Evolutionary conservation across 2,113 vertebrate species (phyloP).

Genomic region (Onychorhynchus coronatus): DNA sequence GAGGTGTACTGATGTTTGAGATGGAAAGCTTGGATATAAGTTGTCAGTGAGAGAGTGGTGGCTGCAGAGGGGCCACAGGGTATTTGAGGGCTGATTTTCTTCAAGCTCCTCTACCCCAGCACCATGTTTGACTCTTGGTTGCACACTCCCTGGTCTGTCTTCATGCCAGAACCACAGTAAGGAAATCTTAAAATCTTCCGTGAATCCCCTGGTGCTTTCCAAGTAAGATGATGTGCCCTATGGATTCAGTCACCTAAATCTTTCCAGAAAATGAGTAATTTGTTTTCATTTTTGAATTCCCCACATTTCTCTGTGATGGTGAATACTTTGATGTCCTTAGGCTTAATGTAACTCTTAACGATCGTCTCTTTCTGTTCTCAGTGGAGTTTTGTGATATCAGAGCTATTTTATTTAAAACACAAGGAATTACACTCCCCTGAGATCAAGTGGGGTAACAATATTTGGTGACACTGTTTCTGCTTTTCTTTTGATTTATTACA

Average conservation of each 20-base stretch:
- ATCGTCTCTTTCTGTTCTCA: neutral
- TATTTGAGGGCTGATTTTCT: neutral
- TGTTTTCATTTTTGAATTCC: neutral
- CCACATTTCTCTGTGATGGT: neutral
- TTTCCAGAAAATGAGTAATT: neutral
- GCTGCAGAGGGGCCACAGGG: rapidly evolving
- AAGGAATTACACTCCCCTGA: neutral
- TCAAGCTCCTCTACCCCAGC: neutral
- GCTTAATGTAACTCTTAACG: neutral
- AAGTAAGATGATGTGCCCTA: neutral
- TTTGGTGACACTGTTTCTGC: neutral
- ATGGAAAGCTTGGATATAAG: neutral
- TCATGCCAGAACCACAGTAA: neutral
- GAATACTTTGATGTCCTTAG: neutral
- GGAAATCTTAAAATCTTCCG: neutral
- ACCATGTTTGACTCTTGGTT: neutral
- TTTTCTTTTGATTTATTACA: neutral
- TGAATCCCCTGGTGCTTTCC: neutral
- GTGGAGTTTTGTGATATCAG: neutral
- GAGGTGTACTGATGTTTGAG: neutral
- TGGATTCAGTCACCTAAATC: neutral
- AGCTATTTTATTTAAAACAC: neutral
- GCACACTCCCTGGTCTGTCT: neutral
- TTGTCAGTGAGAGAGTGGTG: neutral
- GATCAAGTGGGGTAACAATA: neutral